Percentiles rank a stretch among this genome's conserved stretches.
Conservation (phyloP, 2,888 invertebrate genomes). For the Sialis lutaria region DNA sequence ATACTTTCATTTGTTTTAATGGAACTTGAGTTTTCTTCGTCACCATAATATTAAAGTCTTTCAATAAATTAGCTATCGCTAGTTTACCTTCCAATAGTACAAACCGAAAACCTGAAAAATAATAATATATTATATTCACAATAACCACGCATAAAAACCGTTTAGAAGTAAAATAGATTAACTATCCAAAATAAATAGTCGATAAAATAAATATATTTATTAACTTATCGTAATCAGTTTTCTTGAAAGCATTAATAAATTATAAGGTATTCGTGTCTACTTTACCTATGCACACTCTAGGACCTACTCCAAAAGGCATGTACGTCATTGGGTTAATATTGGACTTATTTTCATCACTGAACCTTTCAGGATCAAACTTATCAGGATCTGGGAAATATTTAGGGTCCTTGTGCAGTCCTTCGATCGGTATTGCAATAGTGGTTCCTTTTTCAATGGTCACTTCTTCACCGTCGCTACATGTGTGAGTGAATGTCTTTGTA, state of each 20-base stretch:
- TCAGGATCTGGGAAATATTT: conserved; percentile 35
- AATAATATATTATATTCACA: not conserved
- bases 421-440: conserved; percentile 27
- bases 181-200: too few relatives aligned
- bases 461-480: conserved; percentile 19
- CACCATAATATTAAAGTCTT: conserved; percentile 1
- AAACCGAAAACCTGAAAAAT: conserved; percentile 10
- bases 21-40: conserved; percentile 4
- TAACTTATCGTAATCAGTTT: too few relatives aligned
- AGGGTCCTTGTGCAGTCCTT: conserved; percentile 35
- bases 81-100: conserved; percentile 10
- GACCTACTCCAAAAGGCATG: conserved; percentile 32
- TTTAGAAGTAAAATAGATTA: too few relatives aligned
- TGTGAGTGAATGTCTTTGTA: conserved; percentile 28
- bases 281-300: conserved; percentile 24
- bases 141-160: not conserved
- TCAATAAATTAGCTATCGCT: not conserved
- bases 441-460: conserved; percentile 26
- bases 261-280: too few relatives aligned
- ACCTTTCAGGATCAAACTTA: conserved; percentile 33
- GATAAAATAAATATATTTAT: too few relatives aligned
- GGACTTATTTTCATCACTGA: conserved; percentile 32
- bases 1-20: not conserved
- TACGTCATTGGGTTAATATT: conserved; percentile 30
- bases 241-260: too few relatives aligned